Evolutionary conservation across 64 coral and sea anemone genomes (phyloP).

Genomic region (Actinia equina): DNA sequence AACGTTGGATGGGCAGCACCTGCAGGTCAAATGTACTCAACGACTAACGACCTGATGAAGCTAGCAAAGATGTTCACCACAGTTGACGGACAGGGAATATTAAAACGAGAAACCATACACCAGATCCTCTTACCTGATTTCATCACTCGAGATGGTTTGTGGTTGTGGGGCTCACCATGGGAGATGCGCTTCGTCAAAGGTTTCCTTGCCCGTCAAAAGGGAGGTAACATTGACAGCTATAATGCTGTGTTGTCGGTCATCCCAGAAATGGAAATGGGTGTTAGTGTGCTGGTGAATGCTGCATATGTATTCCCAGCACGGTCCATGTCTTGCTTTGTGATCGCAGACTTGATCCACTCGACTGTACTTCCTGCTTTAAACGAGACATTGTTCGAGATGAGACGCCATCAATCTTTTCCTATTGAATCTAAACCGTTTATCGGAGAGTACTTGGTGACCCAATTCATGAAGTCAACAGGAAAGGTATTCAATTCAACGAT

Average conservation of each 20-base stretch:
- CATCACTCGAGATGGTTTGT: constrained; percentile 33
- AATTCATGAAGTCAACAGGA: background rate
- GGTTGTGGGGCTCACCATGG: constrained; percentile 43
- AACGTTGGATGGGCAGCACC: constrained; percentile 57
- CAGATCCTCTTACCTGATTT: constrained; percentile 26
- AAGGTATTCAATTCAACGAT: background rate
- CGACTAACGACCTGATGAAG: constrained; percentile 42
- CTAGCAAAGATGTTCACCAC: constrained; percentile 41
- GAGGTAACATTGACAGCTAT: constrained; percentile 34
- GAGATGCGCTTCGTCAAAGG: constrained; percentile 25
- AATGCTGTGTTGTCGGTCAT: constrained; percentile 22
- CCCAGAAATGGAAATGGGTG: constrained; percentile 13
- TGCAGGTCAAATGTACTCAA: constrained; percentile 54
- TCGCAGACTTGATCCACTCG: constrained; percentile 12
- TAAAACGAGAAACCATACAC: constrained; percentile 33
- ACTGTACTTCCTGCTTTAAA: constrained; percentile 24
- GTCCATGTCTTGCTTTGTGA: background rate
- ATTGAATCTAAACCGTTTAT: constrained; percentile 22
- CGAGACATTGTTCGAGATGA: constrained; percentile 50
- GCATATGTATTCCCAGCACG: no score
- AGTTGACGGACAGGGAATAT: background rate
- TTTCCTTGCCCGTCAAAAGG: constrained; percentile 27
- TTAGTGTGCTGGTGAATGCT: background rate
- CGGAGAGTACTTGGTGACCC: constrained; percentile 23
- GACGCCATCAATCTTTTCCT: constrained; percentile 13